A percentile compares a stretch with the other conserved stretches of the same genome.
These are phyloP conservation scores for Drosophila demipolita DNA, from an alignment of 2,888 invertebrate genomes.

Conservation along the genomic window DNA sequence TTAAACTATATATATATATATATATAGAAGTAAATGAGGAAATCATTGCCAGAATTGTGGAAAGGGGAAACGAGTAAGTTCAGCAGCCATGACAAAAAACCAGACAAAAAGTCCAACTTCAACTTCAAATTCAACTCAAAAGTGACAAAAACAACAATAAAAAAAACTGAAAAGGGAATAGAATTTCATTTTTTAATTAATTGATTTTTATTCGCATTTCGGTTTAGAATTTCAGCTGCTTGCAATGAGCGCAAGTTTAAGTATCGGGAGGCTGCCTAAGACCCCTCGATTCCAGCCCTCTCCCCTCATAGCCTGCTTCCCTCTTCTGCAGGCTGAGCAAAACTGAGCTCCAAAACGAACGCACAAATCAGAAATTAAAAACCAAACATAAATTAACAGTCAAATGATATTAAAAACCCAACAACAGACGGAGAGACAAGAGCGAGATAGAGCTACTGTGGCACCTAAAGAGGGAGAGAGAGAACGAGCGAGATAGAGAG, in stretches of 20 bases:
- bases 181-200: conserved; percentile 79
- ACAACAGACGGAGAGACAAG: conserved; percentile 44
- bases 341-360: conserved; percentile 61
- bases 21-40: conserved; percentile 9
- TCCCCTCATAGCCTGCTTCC: not conserved
- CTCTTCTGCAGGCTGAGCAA: not conserved
- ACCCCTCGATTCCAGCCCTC: not conserved
- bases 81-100: conserved; percentile 15
- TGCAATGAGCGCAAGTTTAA: conserved; percentile 56
- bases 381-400: conserved; percentile 82
- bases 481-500: conserved; percentile 10
- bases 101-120: conserved; percentile 32
- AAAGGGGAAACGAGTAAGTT: conserved; percentile 10
- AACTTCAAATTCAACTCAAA: conserved; percentile 36
- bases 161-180: conserved; percentile 49
- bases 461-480: conserved; percentile 14
- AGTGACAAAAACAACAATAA: conserved; percentile 35
- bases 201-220: conserved; percentile 80
- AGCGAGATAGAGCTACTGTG: conserved; percentile 10
- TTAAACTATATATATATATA: conserved; percentile 36
- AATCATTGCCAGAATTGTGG: conserved; percentile 22
- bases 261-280: conserved; percentile 50
- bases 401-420: conserved; percentile 73
- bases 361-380: conserved; percentile 83
- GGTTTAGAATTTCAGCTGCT: conserved; percentile 72